phyloP scores from a whole-genome alignment of 2,797 vertebrate species.

The Avahi laniger region DNA sequence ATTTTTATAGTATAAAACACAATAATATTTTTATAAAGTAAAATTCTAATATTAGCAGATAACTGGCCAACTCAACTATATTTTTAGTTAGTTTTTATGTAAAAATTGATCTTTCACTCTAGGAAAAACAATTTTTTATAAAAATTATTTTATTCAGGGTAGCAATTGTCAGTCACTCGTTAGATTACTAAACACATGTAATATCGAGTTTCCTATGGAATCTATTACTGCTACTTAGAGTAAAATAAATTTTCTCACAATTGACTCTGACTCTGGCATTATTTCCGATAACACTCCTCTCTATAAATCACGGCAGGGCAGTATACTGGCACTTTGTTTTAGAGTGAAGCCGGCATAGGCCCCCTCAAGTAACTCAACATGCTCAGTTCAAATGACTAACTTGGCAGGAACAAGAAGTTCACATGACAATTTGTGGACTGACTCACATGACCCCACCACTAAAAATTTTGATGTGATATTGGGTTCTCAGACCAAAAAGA shows the following conservation, averaged over 20 bases:
- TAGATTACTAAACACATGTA: not conserved
- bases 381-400: conserved; percentile 30
- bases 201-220: not conserved
- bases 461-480: not conserved
- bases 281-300: not conserved
- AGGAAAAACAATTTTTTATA: not conserved
- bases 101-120: not conserved
- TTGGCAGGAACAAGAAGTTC: not conserved
- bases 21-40: not conserved
- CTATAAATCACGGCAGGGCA: not conserved
- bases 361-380: not conserved
- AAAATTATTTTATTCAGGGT: not conserved
- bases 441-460: not conserved
- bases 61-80: not conserved
- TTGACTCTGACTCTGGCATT: not conserved
- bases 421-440: not conserved
- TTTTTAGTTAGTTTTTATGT: not conserved
- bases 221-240: not conserved
- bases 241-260: not conserved
- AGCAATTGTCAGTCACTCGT: not conserved
- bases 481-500: not conserved
- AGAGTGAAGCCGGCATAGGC: not conserved
- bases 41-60: not conserved
- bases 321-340: not conserved
- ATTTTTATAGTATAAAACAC: not conserved